A percentile compares a stretch with the other conserved stretches of the same genome.
Conservation (phyloP, 2,888 invertebrate genomes). For the Eupithecia abbreviata region DNA sequence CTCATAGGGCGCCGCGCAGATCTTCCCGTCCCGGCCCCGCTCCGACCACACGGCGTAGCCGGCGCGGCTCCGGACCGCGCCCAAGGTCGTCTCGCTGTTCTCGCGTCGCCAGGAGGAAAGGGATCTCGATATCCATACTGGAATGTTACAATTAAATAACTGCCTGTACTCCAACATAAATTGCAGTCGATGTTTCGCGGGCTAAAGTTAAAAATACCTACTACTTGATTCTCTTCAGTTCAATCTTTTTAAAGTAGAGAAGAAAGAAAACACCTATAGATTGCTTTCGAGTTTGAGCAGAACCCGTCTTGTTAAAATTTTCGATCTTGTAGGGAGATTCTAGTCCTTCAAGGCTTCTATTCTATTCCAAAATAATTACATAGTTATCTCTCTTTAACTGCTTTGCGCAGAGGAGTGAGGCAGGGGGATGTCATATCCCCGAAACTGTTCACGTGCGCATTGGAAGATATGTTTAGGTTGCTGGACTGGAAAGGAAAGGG, state of each 20-base stretch:
- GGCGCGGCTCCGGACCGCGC: slow-evolving; percentile 87
- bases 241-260: neutral
- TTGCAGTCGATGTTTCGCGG: neutral
- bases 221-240: neutral
- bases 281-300: too few species aligned
- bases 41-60: slow-evolving; percentile 95
- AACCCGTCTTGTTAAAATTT: too few species aligned
- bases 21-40: slow-evolving; percentile 90
- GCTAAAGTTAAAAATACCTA: neutral
- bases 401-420: too few species aligned
- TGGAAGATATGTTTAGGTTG: too few species aligned
- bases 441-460: too few species aligned
- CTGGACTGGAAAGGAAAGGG: too few species aligned
- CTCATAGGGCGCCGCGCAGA: slow-evolving; percentile 92
- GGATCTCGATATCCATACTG: slow-evolving; percentile 90
- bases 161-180: neutral
- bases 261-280: neutral
- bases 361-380: too few species aligned
- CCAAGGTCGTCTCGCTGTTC: slow-evolving; percentile 87
- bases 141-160: slow-evolving; percentile 5
- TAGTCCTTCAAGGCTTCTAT: too few species aligned
- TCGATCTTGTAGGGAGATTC: too few species aligned
- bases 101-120: slow-evolving; percentile 86
- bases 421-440: too few species aligned
- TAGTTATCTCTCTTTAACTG: too few species aligned